Percentiles rank a stretch among this genome's conserved stretches.
These are phyloP conservation scores for Agapostemon virescens DNA, from an alignment of 2,888 invertebrate genomes.

Conservation along the genomic window DNA sequence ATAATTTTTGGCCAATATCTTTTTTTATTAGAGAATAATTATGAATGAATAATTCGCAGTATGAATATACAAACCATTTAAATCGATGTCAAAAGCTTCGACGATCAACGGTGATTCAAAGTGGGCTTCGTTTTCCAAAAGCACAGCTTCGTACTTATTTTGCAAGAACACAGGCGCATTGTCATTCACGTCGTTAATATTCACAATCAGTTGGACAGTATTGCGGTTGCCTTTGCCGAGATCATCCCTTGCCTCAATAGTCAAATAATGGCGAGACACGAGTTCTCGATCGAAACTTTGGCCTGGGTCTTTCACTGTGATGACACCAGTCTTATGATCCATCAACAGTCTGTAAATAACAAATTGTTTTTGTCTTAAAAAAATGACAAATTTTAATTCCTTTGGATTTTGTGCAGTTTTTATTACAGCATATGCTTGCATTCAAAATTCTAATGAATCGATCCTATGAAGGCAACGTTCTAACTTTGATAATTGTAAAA, in stretches of 20 bases:
- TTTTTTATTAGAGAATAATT: background rate
- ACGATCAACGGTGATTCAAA: constrained; percentile 89
- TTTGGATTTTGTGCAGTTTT: too few relatives aligned
- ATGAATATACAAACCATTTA: constrained; percentile 84
- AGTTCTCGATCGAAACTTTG: constrained; percentile 93
- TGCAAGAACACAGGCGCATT: constrained; percentile 93
- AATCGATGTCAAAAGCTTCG: constrained; percentile 92
- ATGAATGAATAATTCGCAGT: background rate
- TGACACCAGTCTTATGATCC: constrained; percentile 90
- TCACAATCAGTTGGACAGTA: constrained; percentile 90
- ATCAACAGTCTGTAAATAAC: constrained; percentile 85
- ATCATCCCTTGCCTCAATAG: constrained; percentile 94
- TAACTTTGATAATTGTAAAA: too few relatives aligned
- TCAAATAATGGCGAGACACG: constrained; percentile 90
- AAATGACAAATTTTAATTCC: too few relatives aligned
- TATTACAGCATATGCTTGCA: too few relatives aligned
- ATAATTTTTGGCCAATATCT: too few relatives aligned
- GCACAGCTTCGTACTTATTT: constrained; percentile 89
- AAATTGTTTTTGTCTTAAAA: too few relatives aligned
- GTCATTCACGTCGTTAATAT: constrained; percentile 93
- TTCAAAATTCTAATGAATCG: too few relatives aligned
- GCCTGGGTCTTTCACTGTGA: constrained; percentile 90
- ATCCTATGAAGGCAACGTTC: too few relatives aligned
- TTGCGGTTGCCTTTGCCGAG: constrained; percentile 92
- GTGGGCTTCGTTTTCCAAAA: constrained; percentile 90